Base-by-base conservation (phyloP, 2,797 vertebrate genomes). In the Pristis pectinata region DNA sequence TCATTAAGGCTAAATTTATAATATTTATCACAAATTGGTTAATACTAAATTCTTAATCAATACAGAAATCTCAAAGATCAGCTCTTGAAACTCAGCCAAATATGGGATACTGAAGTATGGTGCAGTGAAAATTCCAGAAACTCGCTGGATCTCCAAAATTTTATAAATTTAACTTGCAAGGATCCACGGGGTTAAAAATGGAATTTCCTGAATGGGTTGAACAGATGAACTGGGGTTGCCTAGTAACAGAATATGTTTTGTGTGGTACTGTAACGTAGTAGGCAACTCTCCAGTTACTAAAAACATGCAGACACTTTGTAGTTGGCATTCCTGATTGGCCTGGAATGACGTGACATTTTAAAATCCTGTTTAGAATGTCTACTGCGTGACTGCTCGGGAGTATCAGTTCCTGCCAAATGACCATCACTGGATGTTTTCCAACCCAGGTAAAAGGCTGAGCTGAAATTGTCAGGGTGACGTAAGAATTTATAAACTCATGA, bases 261-360 rank as follows among this genome's bases (percentile, higher is more conserved):
- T 67, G 64, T 91, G 61, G 87, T 17, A 34, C 87, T 91, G 87
- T 91, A 91, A 91, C 61, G 61, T 91, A 91, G 87, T 91, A 91
- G 87, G 87, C 37, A 91, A 91, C 61, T 91, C 87, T 91, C 87
- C 87, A 67, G 87, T 91, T 91, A 91, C 87, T 91, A 59, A 67
- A 91, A 67, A 91, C 64, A 67, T 91, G 64, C 87, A 67, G 61
- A 91, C 61, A 67, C 87, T 91, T 91, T 91, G 87, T 91, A 91
- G 87, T 91, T 91, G 87, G 13, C 61, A 91, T 91, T 91, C 87
- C 87, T 91, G 87, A 67, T 91, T 91, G 87, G 87, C 64, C 87
- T 67, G 87, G 87, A 91, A 61, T 91, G 87, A 67, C 87, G 91
- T 91, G 87, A 91, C 87, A 91, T 91, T 91, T 91, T 91, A 91